Evolutionary conservation across 2,797 vertebrate genomes (phyloP).

Genomic region (Prionace glauca): DNA sequence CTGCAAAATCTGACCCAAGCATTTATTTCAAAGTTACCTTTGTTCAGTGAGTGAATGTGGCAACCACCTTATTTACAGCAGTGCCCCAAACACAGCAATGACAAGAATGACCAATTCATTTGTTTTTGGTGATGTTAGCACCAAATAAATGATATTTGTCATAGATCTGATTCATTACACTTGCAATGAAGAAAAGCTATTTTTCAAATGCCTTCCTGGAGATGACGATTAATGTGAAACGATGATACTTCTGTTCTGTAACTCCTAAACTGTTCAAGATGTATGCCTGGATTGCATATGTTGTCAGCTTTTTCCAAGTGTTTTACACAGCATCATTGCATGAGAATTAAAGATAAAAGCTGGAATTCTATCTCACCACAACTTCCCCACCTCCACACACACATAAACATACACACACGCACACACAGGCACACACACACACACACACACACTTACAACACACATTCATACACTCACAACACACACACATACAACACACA

Average conservation of each 20-base stretch:
- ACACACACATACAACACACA: no score
- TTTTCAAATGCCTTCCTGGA: not conserved
- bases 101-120: not conserved
- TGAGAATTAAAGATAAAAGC: not conserved
- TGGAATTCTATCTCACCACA: not conserved
- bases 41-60: not conserved
- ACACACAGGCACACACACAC: no score
- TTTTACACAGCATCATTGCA: not conserved
- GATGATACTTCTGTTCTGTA: not conserved
- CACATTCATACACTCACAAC: no score
- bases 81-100: not conserved
- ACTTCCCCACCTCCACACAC: no score
- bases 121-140: not conserved
- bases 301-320: not conserved
- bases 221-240: not conserved
- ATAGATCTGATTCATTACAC: not conserved
- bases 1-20: not conserved
- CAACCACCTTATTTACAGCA: not conserved
- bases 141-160: not conserved
- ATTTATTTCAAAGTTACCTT: not conserved
- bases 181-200: not conserved
- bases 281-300: not conserved
- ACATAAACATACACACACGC: no score
- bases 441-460: no score
- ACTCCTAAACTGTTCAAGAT: not conserved